Percentiles rank a stretch among this genome's conserved stretches.
Conservation (phyloP, 2,113 vertebrate genomes). For the Rallus limicola region DNA sequence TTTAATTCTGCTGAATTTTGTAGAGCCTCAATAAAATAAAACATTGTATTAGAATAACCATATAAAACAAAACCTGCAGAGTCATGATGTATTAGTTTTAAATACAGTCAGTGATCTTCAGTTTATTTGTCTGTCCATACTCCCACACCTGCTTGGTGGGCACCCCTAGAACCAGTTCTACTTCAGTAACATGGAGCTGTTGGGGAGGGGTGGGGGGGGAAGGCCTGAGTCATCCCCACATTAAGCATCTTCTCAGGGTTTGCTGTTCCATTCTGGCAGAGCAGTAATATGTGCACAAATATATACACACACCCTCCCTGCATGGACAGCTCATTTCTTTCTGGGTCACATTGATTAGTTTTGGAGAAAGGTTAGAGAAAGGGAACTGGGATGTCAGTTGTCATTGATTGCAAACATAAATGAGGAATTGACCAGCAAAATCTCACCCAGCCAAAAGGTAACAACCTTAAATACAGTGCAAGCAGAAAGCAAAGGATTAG, state of each 20-base stretch:
- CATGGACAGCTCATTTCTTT: not conserved
- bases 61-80: not conserved
- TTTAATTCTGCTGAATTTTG: not conserved
- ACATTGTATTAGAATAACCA: not conserved
- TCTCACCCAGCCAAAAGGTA: not conserved
- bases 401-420: slow-evolving; percentile 7
- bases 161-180: not conserved
- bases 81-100: not conserved
- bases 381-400: not conserved
- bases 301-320: not conserved
- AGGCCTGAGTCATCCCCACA: not conserved
- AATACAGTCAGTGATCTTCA: not conserved
- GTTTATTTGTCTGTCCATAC: not conserved
- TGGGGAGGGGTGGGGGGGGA: not conserved
- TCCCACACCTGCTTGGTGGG: not conserved
- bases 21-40: not conserved
- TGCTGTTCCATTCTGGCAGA: not conserved
- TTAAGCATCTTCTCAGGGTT: not conserved
- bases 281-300: not conserved
- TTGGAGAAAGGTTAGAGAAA: not conserved
- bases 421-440: not conserved
- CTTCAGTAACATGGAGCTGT: not conserved
- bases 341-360: not conserved
- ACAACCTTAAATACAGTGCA: not conserved
- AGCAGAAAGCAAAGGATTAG: not conserved